Conservation (phyloP, 2,888 invertebrate species). For the Meteorus cinctellus region DNA sequence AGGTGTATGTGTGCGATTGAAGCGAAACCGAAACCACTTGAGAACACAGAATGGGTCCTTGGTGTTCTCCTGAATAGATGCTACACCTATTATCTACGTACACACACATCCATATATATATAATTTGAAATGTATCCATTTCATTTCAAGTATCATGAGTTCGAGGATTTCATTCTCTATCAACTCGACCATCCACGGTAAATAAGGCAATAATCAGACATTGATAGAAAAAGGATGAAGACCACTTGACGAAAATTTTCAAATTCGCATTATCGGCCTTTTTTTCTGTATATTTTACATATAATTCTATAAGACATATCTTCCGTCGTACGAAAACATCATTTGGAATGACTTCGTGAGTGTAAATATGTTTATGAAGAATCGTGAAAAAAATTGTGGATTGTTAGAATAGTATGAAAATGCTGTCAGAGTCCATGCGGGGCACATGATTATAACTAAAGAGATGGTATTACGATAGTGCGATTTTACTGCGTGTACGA, state of each 20-base stretch:
- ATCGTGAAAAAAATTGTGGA: background rate
- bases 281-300: background rate
- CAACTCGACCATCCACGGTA: slow-evolving; percentile 41
- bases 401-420: too few species aligned
- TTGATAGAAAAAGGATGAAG: slow-evolving; percentile 25
- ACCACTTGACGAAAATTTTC: slow-evolving; percentile 29
- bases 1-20: slow-evolving; percentile 21
- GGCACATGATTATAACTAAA: slow-evolving; percentile 14
- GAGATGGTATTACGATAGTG: background rate
- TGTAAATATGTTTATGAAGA: background rate
- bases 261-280: slow-evolving; percentile 57
- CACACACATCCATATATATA: background rate
- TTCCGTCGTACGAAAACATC: slow-evolving; percentile 23
- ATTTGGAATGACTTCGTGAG: background rate
- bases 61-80: slow-evolving; percentile 55
- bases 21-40: slow-evolving; percentile 64
- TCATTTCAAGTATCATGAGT: background rate
- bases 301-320: background rate
- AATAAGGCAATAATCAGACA: slow-evolving; percentile 58
- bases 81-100: slow-evolving; percentile 26
- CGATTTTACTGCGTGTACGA: slow-evolving; percentile 54
- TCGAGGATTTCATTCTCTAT: slow-evolving; percentile 10
- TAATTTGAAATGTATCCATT: slow-evolving; percentile 17
- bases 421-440: too few species aligned
- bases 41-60: slow-evolving; percentile 59